A percentile compares a stretch with the other conserved stretches of the same genome.
Evolutionary conservation across 92 coral and sea anemone genomes (phyloP).

Genomic region (Parazoanthus swiftii): DNA sequence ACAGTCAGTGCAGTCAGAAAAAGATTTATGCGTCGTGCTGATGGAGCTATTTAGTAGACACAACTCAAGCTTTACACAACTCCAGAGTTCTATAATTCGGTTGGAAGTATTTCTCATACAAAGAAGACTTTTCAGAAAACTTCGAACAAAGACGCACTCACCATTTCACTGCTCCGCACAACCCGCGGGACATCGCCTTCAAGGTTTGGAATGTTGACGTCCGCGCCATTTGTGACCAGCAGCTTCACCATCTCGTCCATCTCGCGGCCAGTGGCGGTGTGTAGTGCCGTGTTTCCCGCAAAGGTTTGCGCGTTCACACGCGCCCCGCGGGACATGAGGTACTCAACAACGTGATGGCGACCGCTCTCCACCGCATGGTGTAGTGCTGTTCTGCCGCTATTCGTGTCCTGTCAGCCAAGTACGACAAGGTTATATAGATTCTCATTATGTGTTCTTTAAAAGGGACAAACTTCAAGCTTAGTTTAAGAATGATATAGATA

Average conservation of each 20-base stretch:
- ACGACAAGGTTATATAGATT: background rate
- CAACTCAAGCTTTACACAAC: no score
- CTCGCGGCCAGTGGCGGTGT: constrained; percentile 93
- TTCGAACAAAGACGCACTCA: background rate
- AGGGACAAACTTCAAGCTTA: no score
- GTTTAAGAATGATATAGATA: no score
- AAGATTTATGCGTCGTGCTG: no score
- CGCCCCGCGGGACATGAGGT: constrained; percentile 81
- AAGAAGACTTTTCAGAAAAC: no score
- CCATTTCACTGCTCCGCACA: constrained; percentile 73
- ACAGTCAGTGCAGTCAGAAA: no score
- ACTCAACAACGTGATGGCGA: constrained; percentile 73
- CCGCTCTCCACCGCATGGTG: constrained; percentile 99
- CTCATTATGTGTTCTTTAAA: background rate
- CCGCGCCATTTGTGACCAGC: constrained; percentile 74
- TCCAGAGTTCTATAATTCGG: no score
- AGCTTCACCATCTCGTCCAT: constrained; percentile 84
- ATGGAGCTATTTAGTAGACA: no score
- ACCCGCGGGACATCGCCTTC: constrained; percentile 91
- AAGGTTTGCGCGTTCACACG: constrained; percentile 81
- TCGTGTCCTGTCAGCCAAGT: constrained; percentile 64
- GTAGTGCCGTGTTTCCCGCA: constrained; percentile 94
- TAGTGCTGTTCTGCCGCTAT: constrained; percentile 93
- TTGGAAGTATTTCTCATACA: no score
- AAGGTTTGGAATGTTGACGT: constrained; percentile 77